phyloP scores from a whole-genome alignment of 2,888 invertebrate genomes.

The Rugalucina vietnamica region DNA sequence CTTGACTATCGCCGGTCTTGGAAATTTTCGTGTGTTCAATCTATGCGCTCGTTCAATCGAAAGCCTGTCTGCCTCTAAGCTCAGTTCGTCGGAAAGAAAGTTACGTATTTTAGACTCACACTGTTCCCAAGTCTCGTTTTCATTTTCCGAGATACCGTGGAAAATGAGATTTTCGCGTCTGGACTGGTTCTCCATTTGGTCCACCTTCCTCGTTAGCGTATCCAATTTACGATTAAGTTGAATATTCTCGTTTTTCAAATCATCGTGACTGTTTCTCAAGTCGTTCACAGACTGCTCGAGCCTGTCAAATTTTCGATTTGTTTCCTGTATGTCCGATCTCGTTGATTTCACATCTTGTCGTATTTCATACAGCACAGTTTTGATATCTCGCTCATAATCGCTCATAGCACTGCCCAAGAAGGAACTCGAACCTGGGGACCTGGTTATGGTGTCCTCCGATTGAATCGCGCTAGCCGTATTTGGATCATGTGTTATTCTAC shows the following conservation, averaged over 20 bases:
- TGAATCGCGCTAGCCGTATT: neutral
- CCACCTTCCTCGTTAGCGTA: neutral
- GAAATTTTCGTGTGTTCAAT: neutral
- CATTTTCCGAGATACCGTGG: neutral
- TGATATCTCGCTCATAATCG: neutral
- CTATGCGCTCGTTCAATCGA: neutral
- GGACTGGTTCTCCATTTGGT: neutral
- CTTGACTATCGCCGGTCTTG: neutral
- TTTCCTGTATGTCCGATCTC: neutral
- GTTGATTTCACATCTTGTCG: neutral
- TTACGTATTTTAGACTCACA: neutral
- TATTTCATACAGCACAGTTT: neutral
- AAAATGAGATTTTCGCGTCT: neutral
- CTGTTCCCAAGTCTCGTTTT: neutral
- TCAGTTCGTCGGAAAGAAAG: neutral
- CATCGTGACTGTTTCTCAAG: neutral
- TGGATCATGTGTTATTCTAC: neutral
- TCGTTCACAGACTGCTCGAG: neutral
- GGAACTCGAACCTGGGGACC: neutral
- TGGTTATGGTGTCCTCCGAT: neutral
- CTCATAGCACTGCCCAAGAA: neutral
- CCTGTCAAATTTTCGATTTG: neutral
- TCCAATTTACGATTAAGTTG: neutral
- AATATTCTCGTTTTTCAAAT: neutral
- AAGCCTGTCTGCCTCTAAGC: neutral